Percentiles rank a stretch among this genome's conserved stretches.
These are phyloP conservation scores for Drosophila yooni DNA, from an alignment of 2,888 invertebrate genomes.

Conservation along the genomic window DNA sequence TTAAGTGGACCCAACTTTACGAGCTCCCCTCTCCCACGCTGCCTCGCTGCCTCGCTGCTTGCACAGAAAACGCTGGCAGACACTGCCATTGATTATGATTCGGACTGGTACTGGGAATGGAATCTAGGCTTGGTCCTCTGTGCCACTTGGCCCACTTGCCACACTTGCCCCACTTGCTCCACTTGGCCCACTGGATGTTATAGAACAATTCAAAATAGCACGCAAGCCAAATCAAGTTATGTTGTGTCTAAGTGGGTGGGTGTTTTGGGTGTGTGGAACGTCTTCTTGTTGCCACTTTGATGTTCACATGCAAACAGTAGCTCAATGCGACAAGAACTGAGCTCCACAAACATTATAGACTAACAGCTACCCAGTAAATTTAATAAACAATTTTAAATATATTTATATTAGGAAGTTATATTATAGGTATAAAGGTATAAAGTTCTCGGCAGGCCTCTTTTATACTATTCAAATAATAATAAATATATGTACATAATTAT, in stretches of 20 bases:
- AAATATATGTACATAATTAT: background rate
- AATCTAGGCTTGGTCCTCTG: constrained; percentile 39
- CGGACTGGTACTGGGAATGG: constrained; percentile 13
- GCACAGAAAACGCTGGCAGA: constrained; percentile 12
- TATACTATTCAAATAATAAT: background rate
- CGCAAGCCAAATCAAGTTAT: constrained; percentile 76
- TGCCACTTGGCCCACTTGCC: constrained; percentile 1
- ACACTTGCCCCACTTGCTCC: background rate
- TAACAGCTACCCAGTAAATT: constrained; percentile 17
- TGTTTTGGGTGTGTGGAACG: constrained; percentile 30
- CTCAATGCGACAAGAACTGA: constrained; percentile 44
- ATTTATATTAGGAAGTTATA: background rate
- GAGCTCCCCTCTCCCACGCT: constrained; percentile 44
- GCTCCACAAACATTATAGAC: constrained; percentile 13
- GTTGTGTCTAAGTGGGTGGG: constrained; percentile 24
- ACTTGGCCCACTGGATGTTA: constrained; percentile 15
- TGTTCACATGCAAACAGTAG: constrained; percentile 60
- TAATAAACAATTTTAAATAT: background rate
- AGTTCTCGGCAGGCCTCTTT: background rate
- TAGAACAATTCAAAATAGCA: constrained; percentile 71
- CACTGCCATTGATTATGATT: constrained; percentile 11
- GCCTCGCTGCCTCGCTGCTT: background rate
- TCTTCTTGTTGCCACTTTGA: constrained; percentile 55
- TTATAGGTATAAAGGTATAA: background rate
- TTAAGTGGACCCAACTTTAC: constrained; percentile 78